A percentile compares a stretch with the other conserved stretches of the same genome.
Conservation (phyloP, 2,797 vertebrate species). For the Agapornis canus region DNA sequence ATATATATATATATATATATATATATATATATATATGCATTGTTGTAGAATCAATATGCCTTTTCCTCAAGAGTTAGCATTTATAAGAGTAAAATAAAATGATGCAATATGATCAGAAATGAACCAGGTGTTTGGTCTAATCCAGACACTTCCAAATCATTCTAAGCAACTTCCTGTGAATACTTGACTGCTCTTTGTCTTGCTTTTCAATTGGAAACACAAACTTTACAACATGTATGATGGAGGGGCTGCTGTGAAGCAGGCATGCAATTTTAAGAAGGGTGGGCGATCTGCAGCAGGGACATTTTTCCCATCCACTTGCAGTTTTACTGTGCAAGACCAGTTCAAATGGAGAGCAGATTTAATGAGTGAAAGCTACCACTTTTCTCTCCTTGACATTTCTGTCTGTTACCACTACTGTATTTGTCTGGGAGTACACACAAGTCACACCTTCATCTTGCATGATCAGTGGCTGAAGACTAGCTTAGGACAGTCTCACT, state of each 20-base stretch:
- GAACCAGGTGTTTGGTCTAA: background rate
- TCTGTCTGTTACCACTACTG: background rate
- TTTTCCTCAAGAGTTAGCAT: background rate
- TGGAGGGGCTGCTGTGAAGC: background rate
- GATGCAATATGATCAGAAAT: background rate
- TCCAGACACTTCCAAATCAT: background rate
- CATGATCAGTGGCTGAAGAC: background rate
- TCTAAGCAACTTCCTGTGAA: background rate
- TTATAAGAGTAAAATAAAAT: background rate
- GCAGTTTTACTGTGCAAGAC: background rate
- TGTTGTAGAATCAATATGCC: background rate
- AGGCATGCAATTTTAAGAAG: background rate
- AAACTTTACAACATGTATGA: background rate
- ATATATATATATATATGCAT: background rate
- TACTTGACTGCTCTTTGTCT: background rate
- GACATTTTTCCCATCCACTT: background rate
- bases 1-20: no score
- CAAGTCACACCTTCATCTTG: background rate
- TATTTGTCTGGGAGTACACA: background rate
- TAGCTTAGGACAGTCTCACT: background rate
- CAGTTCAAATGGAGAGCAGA: background rate
- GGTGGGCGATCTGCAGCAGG: background rate
- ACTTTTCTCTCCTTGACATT: background rate
- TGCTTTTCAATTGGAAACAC: background rate
- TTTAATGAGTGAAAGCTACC: background rate